Evolutionary conservation across 1,140 invertebrate species (phyloP).

Genomic region (Delia radicum): DNA sequence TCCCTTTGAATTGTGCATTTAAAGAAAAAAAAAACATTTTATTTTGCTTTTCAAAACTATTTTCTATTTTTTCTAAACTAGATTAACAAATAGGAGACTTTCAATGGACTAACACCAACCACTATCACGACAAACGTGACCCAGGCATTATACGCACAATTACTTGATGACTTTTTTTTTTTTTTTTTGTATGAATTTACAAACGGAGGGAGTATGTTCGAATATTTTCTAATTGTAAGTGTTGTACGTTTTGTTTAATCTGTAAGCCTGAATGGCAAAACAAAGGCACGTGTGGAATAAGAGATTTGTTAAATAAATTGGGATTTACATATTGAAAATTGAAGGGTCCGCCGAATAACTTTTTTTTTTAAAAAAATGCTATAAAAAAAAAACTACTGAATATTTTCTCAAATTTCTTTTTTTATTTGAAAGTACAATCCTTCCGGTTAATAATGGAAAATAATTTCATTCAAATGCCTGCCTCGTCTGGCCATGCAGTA

Average conservation of each 20-base stretch:
- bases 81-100: background rate
- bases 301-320: background rate
- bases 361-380: too few species aligned
- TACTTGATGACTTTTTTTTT: too few species aligned
- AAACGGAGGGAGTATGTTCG: background rate
- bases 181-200: background rate
- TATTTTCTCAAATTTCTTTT: too few species aligned
- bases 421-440: too few species aligned
- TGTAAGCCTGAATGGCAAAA: background rate
- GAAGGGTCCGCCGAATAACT: too few species aligned
- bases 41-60: background rate
- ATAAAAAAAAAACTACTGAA: too few species aligned
- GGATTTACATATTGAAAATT: too few species aligned
- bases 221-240: background rate
- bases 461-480: too few species aligned
- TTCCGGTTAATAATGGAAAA: too few species aligned
- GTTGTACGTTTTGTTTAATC: background rate
- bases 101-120: background rate
- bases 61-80: background rate
- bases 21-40: too few species aligned
- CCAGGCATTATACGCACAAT: background rate
- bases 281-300: background rate
- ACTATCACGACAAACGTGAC: background rate
- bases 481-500: too few species aligned
- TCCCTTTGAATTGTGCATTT: background rate